Evolutionary conservation across 2,113 vertebrate species (phyloP), one percentile per base, ranked within the genome.

Genomic region (Daphoenositta chrysoptera): DNA sequence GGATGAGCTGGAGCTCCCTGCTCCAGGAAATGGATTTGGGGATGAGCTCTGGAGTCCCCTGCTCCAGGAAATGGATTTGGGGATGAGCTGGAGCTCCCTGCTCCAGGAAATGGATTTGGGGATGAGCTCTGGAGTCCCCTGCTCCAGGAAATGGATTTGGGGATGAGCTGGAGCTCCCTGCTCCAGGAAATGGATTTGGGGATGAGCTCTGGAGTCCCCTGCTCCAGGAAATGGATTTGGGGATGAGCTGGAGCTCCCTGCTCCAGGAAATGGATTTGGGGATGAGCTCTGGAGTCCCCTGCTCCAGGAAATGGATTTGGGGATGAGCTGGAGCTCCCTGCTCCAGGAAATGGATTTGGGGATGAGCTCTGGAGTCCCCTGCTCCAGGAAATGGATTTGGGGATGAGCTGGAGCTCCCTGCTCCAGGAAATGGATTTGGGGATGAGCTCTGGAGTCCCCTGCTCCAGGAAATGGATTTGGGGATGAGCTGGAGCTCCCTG

Each of bases 1-100:
- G 22, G 51, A 12, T 42, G 13, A 56, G 22, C 4, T 50, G 19
- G 7, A 21, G 4, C 31, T 4, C 6, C 3, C 2, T 0, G 0
- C 17, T 21, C n/a, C 0, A 0, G 10, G 10, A 11, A 50, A 30
- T 28, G 45, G 24, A 68, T 68, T 68, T 40, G 6, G 61, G 64
- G 64, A 9, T 47, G 22, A 66, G 22, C n/a, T n/a, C 22, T 65
- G 40, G 40, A 9, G 5, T 11, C 11, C 33, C 7, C 8, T 2
- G 1, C 31, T 27, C 17, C 5, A 2, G 12, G 16, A 13, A 35
- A 66, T 26, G 64, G 44, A 42, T 72, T 71, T 56, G 7, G 70
- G 51, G 70, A 2, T 44, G 13, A 28, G 10, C 3, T 72, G 51
- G 23, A 21, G 3, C 17, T 1, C 14, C 13, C 1, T 0, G 1